Evolutionary conservation across 64 coral and sea anemone genomes (phyloP).

Genomic region (Pocillopora verrucosa): DNA sequence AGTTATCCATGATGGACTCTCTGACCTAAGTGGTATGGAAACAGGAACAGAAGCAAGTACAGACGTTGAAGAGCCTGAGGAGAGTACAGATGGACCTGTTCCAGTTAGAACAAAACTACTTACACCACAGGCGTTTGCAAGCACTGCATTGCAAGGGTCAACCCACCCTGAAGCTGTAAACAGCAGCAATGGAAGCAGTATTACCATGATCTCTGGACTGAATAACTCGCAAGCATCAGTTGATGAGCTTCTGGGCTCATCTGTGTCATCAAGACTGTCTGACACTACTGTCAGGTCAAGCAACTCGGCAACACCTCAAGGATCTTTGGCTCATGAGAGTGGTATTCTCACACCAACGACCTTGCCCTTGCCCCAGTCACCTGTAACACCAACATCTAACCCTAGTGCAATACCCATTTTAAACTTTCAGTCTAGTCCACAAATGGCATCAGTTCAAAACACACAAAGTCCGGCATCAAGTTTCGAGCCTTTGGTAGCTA

Average conservation of each 20-base stretch:
- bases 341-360: constrained; percentile 61
- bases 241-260: constrained; percentile 48
- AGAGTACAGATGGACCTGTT: constrained; percentile 24
- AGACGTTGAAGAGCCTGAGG: constrained; percentile 82
- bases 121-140: constrained; percentile 84
- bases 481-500: constrained; percentile 7
- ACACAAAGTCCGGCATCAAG: neutral
- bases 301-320: constrained; percentile 58
- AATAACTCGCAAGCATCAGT: constrained; percentile 61
- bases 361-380: constrained; percentile 60
- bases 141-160: neutral
- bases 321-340: constrained; percentile 40
- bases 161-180: constrained; percentile 40
- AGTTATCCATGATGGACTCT: constrained; percentile 86
- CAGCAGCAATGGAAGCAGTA: constrained; percentile 70
- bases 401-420: constrained; percentile 69
- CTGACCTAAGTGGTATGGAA: constrained; percentile 92
- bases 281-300: constrained; percentile 79
- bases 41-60: constrained; percentile 82
- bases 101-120: constrained; percentile 67
- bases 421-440: constrained; percentile 68
- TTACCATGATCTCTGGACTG: constrained; percentile 67
- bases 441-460: neutral
- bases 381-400: constrained; percentile 50
- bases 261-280: constrained; percentile 67